phyloP scores from a whole-genome alignment of 1,140 invertebrate genomes.

The Dendrolimus kikuchii region DNA sequence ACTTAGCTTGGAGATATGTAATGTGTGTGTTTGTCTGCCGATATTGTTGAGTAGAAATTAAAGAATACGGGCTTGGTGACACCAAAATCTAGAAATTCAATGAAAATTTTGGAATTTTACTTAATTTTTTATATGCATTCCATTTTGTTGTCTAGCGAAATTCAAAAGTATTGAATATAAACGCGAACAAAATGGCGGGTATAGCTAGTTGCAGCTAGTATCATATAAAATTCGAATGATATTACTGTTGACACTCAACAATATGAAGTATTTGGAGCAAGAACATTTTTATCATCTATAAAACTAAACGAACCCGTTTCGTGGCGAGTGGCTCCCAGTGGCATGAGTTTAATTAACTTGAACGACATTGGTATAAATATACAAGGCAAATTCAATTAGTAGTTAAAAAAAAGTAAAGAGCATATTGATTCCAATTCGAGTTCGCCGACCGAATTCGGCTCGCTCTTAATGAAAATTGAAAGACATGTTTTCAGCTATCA shows the following conservation, averaged over 20 bases:
- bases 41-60: too few species aligned
- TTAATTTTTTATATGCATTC: too few species aligned
- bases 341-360: slow-evolving; percentile 51
- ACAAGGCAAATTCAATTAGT: slow-evolving; percentile 43
- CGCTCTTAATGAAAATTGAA: neutral
- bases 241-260: slow-evolving; percentile 7
- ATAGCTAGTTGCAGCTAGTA: neutral
- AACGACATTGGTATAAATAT: slow-evolving; percentile 35
- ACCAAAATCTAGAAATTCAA: too few species aligned
- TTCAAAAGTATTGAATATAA: too few species aligned
- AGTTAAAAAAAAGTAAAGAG: slow-evolving; percentile 43
- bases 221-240: slow-evolving; percentile 13
- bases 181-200: too few species aligned
- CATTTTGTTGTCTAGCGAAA: too few species aligned
- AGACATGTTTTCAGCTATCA: slow-evolving; percentile 3
- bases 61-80: too few species aligned
- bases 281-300: slow-evolving; percentile 45
- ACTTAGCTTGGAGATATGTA: too few species aligned
- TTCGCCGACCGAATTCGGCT: neutral
- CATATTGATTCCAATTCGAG: slow-evolving; percentile 18
- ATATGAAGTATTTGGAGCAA: slow-evolving; percentile 26
- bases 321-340: slow-evolving; percentile 20
- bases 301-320: slow-evolving; percentile 31
- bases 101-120: too few species aligned
- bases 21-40: too few species aligned